These are phyloP conservation scores for Petroica traversi DNA, from an alignment of 2,113 vertebrate species.

Conservation along the genomic window DNA sequence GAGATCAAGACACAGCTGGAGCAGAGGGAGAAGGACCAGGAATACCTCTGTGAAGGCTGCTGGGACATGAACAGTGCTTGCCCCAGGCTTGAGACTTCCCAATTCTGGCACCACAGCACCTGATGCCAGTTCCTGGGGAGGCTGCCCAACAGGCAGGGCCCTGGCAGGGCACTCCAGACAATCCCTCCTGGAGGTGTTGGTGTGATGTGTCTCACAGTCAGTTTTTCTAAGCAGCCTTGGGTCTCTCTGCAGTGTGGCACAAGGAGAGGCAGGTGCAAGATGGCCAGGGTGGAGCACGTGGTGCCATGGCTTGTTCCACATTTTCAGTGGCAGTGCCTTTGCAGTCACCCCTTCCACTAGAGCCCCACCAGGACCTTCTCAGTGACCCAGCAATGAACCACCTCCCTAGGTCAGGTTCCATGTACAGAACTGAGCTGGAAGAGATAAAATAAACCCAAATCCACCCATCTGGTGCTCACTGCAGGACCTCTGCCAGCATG, in stretches of 20 bases:
- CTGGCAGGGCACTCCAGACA: rapidly evolving
- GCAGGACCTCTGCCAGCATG: constrained; percentile 55
- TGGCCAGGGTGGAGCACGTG: rapidly evolving
- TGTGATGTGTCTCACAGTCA: rapidly evolving
- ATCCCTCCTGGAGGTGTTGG: rapidly evolving
- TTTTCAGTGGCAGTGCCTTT: neutral
- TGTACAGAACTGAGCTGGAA: neutral
- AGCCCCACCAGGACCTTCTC: neutral
- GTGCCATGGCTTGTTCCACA: neutral
- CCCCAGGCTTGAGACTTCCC: neutral
- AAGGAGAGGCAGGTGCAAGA: neutral
- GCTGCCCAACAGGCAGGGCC: rapidly evolving
- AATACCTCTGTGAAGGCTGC: neutral
- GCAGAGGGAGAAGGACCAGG: neutral
- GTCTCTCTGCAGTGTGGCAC: neutral
- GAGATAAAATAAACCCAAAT: constrained; percentile 45
- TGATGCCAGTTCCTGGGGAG: too few species aligned
- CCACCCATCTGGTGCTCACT: constrained; percentile 57
- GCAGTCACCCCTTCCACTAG: neutral
- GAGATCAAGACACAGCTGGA: neutral
- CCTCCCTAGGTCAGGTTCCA: neutral
- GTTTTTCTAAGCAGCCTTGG: rapidly evolving
- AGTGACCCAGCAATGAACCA: neutral
- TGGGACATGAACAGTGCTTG: rapidly evolving
- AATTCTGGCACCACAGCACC: rapidly evolving